Base-by-base conservation (phyloP, 1,140 invertebrate species). In the Venturia canescens region DNA sequence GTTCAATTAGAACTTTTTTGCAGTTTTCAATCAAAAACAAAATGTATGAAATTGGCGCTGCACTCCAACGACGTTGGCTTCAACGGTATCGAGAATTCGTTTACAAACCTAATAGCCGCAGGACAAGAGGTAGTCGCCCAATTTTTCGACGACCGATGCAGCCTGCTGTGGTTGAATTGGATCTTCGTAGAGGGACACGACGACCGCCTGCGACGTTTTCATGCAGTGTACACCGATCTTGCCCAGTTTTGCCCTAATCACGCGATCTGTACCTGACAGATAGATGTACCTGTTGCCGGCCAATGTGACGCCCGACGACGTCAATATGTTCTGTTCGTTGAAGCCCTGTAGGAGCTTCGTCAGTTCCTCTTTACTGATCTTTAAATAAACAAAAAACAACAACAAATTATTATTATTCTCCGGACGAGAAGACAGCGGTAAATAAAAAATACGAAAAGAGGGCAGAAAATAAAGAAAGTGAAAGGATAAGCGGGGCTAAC, bases 91-190 rank as follows among this genome's bases (percentile, higher is more conserved):
- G 18, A 6, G 3, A n/a, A 11, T 23, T 69, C n/a, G 29, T 69
- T 76, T 86, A 88, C 91, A 84, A 86, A 92, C 91, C 95, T 97
- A 98, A 96, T 97, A 98, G 94, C 97, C 97, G 94, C 96, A 97
- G 93, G 94, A 95, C 94, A 97, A 94, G 94, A 98, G 95, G 95
- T 98, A 98, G 93, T 98, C 97, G 94, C 97, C 97, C 94, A 98
- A 94, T 94, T 98, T 98, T 95, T 98, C 97, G 92, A 98, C 97
- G 92, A 98, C 96, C 86, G 96, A 97, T 91, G 97, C 97, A 89
- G 97, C 97, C 93, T 98, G 97, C 93, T 98, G 97, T 92, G 97
- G 97, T 93, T 98, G 97, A 92, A 98, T 97, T 88, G 97, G 97
- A 93, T 98, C 97, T 94, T 98, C 96, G 90, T 98, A 98, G 88